phyloP scores from a whole-genome alignment of 2,888 invertebrate genomes.

The Andricus curvator region DNA sequence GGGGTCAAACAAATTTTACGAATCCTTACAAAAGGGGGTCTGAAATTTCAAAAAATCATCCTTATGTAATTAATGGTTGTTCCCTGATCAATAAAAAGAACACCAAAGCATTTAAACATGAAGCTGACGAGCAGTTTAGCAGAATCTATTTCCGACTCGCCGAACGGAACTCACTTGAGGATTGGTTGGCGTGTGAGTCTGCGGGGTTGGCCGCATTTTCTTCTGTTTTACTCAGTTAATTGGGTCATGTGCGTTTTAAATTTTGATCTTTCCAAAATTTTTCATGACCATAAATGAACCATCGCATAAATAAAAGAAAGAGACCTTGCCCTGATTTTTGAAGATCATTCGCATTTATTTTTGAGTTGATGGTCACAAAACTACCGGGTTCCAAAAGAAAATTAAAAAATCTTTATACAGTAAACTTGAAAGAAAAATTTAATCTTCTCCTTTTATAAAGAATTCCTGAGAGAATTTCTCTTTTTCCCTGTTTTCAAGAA shows the following conservation, averaged over 20 bases:
- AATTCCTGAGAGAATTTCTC: no score
- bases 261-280: slow-evolving; percentile 53
- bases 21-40: no score
- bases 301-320: neutral
- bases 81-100: slow-evolving; percentile 24
- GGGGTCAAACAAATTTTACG: no score
- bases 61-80: no score
- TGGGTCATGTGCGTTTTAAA: slow-evolving; percentile 75
- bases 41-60: no score
- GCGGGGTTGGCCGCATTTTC: slow-evolving; percentile 75
- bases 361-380: no score
- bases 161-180: slow-evolving; percentile 67
- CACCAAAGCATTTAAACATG: slow-evolving; percentile 13
- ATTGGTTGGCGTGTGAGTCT: slow-evolving; percentile 70
- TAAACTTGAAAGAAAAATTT: neutral
- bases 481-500: no score
- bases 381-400: no score
- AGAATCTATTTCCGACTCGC: slow-evolving; percentile 74
- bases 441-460: neutral
- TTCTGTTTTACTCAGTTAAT: slow-evolving; percentile 70
- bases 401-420: neutral
- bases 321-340: neutral
- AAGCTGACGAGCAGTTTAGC: slow-evolving; percentile 65
- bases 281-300: slow-evolving; percentile 24
- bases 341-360: neutral